A percentile compares a stretch with the other conserved stretches of the same genome.
Conservation (phyloP, 2,797 vertebrate genomes). For the Enteromius trimaculatus region DNA sequence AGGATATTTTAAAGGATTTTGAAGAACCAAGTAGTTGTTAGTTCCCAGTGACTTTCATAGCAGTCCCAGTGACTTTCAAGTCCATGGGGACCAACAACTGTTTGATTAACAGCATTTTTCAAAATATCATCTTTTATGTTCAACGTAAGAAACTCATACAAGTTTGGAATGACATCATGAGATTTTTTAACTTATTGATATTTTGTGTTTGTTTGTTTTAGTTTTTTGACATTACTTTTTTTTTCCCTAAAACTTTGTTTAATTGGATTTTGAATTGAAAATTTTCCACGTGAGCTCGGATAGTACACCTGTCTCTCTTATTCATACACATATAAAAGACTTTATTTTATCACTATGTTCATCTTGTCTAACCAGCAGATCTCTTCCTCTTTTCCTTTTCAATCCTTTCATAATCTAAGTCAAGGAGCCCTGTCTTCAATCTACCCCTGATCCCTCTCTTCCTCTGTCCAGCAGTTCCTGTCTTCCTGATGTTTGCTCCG, state of each 20-base stretch:
- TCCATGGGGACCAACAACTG: no score
- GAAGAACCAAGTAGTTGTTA: not conserved
- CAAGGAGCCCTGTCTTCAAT: slow-evolving; percentile 65
- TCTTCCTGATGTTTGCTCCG: slow-evolving; percentile 32
- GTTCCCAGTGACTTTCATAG: no score
- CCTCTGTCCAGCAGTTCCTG: slow-evolving; percentile 8
- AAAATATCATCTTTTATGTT: not conserved
- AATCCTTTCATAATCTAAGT: slow-evolving; percentile 50
- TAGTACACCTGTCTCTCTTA: not conserved
- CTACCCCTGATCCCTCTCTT: slow-evolving; percentile 46
- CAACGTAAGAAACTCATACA: not conserved
- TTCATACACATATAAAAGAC: not conserved
- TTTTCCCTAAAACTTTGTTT: not conserved
- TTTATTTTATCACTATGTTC: slow-evolving; percentile 50
- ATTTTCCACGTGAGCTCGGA: not conserved
- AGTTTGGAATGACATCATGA: not conserved
- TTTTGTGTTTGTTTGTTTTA: no score
- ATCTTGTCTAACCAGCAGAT: slow-evolving; percentile 49
- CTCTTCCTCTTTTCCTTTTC: slow-evolving; percentile 47
- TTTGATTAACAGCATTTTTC: not conserved
- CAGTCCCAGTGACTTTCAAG: no score
- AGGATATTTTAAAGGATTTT: not conserved
- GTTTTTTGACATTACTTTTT: no score
- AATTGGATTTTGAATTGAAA: not conserved
- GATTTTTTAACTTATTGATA: not conserved